phyloP scores from a whole-genome alignment of 1,140 invertebrate species.

The Panonychus citri region DNA sequence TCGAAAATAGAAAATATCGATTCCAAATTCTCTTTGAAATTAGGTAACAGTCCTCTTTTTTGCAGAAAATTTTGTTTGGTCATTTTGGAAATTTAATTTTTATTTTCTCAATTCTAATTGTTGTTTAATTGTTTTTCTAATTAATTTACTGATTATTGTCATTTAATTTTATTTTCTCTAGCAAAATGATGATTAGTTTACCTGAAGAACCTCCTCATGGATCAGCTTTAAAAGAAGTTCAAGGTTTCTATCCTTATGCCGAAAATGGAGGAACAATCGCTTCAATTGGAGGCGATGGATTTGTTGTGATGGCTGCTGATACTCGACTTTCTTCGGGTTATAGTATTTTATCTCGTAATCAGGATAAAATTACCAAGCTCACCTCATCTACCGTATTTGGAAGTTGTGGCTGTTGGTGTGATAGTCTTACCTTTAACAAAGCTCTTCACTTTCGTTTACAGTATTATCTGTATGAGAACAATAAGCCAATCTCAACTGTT shows the following conservation, averaged over 20 bases:
- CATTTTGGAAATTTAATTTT: no score
- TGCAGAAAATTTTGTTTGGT: no score
- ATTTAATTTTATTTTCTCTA: no score
- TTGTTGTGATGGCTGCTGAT: slow-evolving; percentile 64
- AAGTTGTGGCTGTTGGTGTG: slow-evolving; percentile 85
- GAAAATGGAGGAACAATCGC: slow-evolving; percentile 35
- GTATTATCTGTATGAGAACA: slow-evolving; percentile 88
- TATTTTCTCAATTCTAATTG: no score
- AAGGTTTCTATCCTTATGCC: slow-evolving; percentile 10
- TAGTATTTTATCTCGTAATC: slow-evolving; percentile 62
- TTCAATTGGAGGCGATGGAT: slow-evolving; percentile 79
- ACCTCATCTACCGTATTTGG: slow-evolving; percentile 60
- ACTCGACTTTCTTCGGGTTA: slow-evolving; percentile 77
- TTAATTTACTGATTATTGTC: no score
- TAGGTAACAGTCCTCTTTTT: no score
- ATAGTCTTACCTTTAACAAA: slow-evolving; percentile 73
- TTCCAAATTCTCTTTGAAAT: no score
- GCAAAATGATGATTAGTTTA: no score
- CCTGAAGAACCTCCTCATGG: no score
- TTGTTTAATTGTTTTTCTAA: no score
- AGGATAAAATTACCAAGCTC: slow-evolving; percentile 55
- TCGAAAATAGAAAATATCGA: no score
- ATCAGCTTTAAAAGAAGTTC: no score
- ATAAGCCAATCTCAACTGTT: slow-evolving; percentile 70
- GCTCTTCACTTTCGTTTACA: slow-evolving; percentile 64